Conservation (phyloP, 2,113 vertebrate genomes). For the Tachycineta bicolor region DNA sequence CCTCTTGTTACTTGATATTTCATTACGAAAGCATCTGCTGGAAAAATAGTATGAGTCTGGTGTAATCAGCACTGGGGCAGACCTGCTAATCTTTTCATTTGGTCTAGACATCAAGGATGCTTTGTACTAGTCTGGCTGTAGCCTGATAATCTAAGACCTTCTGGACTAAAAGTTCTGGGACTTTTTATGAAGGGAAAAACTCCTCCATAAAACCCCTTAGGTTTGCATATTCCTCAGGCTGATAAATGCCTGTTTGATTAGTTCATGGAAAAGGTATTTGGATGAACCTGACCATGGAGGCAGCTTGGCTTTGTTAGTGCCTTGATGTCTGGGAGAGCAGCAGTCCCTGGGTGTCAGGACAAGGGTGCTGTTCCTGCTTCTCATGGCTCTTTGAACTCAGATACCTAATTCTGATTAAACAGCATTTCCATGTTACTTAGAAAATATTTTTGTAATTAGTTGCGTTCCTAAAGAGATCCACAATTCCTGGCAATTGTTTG, state of each 20-base stretch:
- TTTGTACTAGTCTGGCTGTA: conserved; percentile 25
- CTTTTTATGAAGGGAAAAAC: neutral
- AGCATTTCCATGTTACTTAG: neutral
- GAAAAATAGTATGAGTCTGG: conserved; percentile 11
- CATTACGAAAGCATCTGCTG: conserved; percentile 46
- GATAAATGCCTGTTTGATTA: neutral
- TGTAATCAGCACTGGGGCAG: conserved; percentile 19
- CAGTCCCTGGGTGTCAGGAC: neutral
- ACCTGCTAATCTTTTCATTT: conserved; percentile 45
- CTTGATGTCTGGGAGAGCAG: neutral
- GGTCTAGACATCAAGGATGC: conserved; percentile 51
- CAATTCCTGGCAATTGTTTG: accelerated
- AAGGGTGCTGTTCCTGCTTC: neutral
- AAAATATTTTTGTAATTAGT: neutral
- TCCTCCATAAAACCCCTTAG: neutral
- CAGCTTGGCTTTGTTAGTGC: neutral
- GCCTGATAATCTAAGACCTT: conserved; percentile 30
- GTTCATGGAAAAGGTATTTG: conserved; percentile 34
- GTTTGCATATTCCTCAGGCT: neutral
- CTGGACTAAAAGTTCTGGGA: neutral
- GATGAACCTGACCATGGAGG: neutral
- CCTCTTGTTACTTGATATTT: conserved; percentile 38
- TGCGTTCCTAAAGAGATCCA: neutral
- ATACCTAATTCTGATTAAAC: neutral
- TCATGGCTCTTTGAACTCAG: neutral